These are phyloP conservation scores for Pholis gunnellus DNA, from an alignment of 2,113 vertebrate genomes.

Conservation along the genomic window DNA sequence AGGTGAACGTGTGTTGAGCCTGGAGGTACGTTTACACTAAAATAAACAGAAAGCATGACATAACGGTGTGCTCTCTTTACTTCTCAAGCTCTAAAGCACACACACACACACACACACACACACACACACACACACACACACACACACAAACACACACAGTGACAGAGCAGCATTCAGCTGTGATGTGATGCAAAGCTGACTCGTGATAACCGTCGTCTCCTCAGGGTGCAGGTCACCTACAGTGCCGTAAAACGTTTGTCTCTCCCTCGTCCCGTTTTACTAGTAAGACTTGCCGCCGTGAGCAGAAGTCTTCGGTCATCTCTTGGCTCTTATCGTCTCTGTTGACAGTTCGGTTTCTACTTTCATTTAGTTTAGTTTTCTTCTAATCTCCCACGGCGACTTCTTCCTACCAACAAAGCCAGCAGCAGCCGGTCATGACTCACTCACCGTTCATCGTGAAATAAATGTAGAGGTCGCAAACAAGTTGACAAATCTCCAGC, in stretches of 20 bases:
- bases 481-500: background rate
- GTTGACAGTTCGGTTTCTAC: background rate
- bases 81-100: slow-evolving; percentile 18
- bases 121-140: background rate
- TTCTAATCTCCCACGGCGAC: background rate
- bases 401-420: background rate
- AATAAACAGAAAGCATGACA: background rate
- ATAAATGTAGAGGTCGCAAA: background rate
- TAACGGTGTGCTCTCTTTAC: background rate
- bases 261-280: slow-evolving; percentile 11
- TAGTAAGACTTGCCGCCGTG: background rate
- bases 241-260: fast-evolving
- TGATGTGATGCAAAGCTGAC: background rate
- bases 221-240: slow-evolving; percentile 24
- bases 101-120: background rate
- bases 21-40: background rate
- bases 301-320: background rate
- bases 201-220: slow-evolving; percentile 16
- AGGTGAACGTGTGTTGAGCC: background rate
- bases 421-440: background rate
- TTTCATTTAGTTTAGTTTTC: background rate
- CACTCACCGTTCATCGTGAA: background rate
- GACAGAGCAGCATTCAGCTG: slow-evolving; percentile 7
- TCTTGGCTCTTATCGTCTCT: background rate
- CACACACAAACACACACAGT: slow-evolving; percentile 6